Conservation (phyloP, 2,113 vertebrate species). For the Rhipidura dahli region DNA sequence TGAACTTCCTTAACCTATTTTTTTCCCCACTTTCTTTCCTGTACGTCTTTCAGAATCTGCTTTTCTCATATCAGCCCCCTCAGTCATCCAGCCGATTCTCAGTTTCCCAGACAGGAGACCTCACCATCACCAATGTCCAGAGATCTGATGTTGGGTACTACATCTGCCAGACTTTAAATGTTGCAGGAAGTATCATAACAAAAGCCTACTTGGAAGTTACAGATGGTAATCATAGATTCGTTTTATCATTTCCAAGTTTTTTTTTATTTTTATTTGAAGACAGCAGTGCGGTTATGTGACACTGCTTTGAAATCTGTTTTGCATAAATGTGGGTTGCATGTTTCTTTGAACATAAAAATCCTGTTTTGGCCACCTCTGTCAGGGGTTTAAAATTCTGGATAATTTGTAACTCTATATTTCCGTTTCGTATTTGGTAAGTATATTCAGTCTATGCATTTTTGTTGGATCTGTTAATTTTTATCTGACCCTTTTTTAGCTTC, state of each 20-base stretch:
- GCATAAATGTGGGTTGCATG: neutral
- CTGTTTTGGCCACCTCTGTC: neutral
- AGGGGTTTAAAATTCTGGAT: neutral
- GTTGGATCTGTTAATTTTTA: neutral
- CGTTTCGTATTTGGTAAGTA: neutral
- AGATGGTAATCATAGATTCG: conserved; percentile 81
- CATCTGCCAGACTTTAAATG: conserved; percentile 98
- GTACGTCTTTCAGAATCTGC: conserved; percentile 81
- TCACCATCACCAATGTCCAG: conserved; percentile 93
- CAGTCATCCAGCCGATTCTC: conserved; percentile 94
- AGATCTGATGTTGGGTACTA: conserved; percentile 93
- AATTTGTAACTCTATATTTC: neutral
- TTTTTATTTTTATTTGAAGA: neutral
- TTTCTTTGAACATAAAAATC: neutral
- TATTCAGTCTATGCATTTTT: neutral
- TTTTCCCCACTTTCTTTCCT: neutral
- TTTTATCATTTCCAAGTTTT: neutral
- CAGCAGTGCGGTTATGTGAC: neutral
- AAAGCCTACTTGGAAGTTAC: conserved; percentile 97
- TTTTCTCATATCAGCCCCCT: conserved; percentile 96
- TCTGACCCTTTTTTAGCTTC: neutral
- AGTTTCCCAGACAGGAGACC: conserved; percentile 95
- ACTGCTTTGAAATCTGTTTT: neutral
- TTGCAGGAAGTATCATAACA: conserved; percentile 97
- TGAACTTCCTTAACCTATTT: neutral